phyloP scores from a whole-genome alignment of 2,113 vertebrate species.

The Heliornis fulica region DNA sequence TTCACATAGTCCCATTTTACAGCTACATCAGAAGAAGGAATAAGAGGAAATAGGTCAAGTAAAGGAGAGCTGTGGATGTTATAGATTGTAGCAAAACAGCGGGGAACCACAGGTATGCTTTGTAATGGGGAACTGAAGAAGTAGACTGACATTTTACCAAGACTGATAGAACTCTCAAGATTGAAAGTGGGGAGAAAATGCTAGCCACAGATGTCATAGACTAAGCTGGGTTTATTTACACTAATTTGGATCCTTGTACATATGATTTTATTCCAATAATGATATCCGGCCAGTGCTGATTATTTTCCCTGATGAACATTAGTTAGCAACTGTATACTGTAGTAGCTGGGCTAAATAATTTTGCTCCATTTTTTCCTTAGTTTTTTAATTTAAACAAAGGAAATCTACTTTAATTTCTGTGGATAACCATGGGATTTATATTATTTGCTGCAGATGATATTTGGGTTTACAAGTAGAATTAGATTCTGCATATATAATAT shows the following conservation, averaged over 20 bases:
- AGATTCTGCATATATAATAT: not conserved
- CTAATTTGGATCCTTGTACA: not conserved
- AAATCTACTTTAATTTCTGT: not conserved
- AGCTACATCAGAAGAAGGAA: not conserved
- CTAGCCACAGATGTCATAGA: not conserved
- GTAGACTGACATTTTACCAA: not conserved
- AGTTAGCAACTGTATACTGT: not conserved
- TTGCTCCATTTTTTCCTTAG: not conserved
- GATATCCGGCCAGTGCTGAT: not conserved
- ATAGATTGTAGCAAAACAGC: not conserved
- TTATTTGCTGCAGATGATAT: not conserved
- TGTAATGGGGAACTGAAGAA: not conserved
- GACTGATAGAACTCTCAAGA: not conserved
- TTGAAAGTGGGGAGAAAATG: not conserved
- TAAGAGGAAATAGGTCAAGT: not conserved
- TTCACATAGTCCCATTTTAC: not conserved
- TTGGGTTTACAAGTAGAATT: not conserved
- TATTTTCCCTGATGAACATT: not conserved
- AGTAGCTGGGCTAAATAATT: not conserved
- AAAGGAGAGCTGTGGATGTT: not conserved
- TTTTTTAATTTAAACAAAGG: not conserved
- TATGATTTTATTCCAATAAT: not conserved
- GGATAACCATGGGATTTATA: not conserved
- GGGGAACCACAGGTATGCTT: not conserved
- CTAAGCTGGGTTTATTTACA: not conserved